phyloP scores from a whole-genome alignment of 2,113 vertebrate species.

The Uropsilus gracilis region DNA sequence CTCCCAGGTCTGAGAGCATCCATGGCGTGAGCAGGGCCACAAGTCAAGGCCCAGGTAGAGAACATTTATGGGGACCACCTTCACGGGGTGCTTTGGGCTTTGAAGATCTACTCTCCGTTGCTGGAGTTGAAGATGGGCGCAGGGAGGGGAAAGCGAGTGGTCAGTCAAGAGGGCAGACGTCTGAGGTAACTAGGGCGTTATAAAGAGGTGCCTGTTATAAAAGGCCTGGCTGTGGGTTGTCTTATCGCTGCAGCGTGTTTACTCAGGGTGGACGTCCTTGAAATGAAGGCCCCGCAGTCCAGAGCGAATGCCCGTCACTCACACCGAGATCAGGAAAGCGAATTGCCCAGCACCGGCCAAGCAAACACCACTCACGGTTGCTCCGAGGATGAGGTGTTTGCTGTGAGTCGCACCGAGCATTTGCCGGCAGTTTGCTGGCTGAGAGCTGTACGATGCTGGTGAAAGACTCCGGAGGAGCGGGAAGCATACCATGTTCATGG shows the following conservation, averaged over 20 bases:
- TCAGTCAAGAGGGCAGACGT: background rate
- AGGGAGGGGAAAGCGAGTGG: background rate
- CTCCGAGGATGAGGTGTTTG: background rate
- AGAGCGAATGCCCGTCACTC: background rate
- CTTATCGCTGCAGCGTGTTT: background rate
- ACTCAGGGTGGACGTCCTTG: background rate
- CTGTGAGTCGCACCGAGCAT: background rate
- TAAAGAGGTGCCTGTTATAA: background rate
- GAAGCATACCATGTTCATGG: background rate
- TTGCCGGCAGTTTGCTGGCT: background rate
- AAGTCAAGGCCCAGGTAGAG: background rate
- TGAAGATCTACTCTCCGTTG: background rate
- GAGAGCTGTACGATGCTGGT: too few species aligned
- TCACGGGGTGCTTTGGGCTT: background rate
- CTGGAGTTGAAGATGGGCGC: background rate
- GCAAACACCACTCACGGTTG: rapidly evolving
- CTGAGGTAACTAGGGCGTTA: background rate
- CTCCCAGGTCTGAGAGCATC: background rate
- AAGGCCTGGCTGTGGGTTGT: too few species aligned
- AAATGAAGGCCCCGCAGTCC: background rate
- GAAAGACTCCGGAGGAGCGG: background rate
- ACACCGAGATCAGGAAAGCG: background rate
- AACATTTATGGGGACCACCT: background rate
- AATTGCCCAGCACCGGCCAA: background rate
- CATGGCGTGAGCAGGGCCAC: background rate